Percentiles rank a stretch among this genome's conserved stretches.
These are phyloP conservation scores for Bryconaethiops microstoma DNA, from an alignment of 2,797 vertebrate species.

Conservation along the genomic window DNA sequence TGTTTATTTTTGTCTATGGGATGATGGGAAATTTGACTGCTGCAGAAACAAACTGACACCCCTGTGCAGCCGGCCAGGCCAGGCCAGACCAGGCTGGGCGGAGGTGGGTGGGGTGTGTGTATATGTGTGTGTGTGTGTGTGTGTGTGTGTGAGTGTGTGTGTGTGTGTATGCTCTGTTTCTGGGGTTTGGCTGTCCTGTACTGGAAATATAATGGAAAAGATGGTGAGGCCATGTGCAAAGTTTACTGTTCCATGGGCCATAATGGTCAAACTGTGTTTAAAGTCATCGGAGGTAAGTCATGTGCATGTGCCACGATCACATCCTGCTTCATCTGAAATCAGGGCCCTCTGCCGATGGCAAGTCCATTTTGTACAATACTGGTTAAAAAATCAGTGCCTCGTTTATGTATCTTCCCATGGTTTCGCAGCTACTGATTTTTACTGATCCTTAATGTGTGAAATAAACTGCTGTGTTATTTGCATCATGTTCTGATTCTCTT, in stretches of 20 bases:
- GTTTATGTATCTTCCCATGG: conserved; percentile 11
- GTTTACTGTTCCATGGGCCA: conserved; percentile 57
- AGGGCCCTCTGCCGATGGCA: conserved; percentile 28
- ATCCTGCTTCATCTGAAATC: conserved; percentile 43
- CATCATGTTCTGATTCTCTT: conserved; percentile 14
- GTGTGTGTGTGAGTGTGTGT: conserved; percentile 20
- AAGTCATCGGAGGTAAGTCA: conserved; percentile 58
- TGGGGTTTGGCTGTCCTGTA: conserved; percentile 50
- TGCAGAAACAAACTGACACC: conserved; percentile 78
- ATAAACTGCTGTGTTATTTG: conserved; percentile 7
- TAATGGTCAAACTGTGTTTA: conserved; percentile 63
- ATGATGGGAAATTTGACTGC: conserved; percentile 83
- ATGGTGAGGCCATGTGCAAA: conserved; percentile 60
- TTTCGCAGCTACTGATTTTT: conserved; percentile 40
- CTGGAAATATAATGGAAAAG: conserved; percentile 65
- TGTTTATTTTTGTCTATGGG: conserved; percentile 82
- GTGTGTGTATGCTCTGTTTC: conserved; percentile 43
- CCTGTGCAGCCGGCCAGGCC: conserved; percentile 57
- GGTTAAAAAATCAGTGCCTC: conserved; percentile 14
- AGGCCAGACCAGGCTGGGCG: conserved; percentile 48
- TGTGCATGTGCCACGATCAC: conserved; percentile 47
- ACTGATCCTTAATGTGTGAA: conserved; percentile 38
- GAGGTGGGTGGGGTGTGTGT: conserved; percentile 29
- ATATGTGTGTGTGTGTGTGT: conserved; percentile 24
- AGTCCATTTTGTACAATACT: conserved; percentile 32